Conservation (phyloP, 1,140 invertebrate species). For the Drosophila grimshawi region DNA sequence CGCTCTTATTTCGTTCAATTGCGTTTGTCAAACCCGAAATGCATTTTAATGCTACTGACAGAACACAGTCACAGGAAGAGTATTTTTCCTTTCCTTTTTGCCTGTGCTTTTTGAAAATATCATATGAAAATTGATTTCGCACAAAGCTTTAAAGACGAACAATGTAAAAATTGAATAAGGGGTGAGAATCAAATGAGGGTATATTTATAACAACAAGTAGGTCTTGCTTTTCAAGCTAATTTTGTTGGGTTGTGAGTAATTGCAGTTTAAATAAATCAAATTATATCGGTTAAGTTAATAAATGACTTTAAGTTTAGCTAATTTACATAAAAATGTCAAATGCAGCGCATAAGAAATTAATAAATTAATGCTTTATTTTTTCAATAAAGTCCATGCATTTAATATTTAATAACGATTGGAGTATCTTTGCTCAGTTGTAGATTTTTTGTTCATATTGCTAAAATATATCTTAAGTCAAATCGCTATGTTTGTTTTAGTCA, state of each 20-base stretch:
- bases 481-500: conserved; percentile 48
- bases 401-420: not conserved
- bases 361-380: not conserved
- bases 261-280: no score
- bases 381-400: no score
- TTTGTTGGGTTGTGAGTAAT: not conserved
- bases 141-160: conserved; percentile 31
- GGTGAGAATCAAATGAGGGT: not conserved
- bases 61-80: conserved; percentile 13
- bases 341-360: not conserved
- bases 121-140: conserved; percentile 36
- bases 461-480: conserved; percentile 22
- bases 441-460: not conserved
- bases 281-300: not conserved
- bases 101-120: conserved; percentile 11
- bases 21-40: conserved; percentile 62
- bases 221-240: not conserved
- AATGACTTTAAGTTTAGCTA: not conserved
- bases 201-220: not conserved
- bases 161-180: not conserved
- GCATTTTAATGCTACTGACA: conserved; percentile 51
- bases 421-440: no score
- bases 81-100: conserved; percentile 12
- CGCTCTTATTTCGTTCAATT: conserved; percentile 68
- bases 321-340: not conserved